Conservation (phyloP, 2,113 vertebrate species). For the Cyanoderma ruficeps region DNA sequence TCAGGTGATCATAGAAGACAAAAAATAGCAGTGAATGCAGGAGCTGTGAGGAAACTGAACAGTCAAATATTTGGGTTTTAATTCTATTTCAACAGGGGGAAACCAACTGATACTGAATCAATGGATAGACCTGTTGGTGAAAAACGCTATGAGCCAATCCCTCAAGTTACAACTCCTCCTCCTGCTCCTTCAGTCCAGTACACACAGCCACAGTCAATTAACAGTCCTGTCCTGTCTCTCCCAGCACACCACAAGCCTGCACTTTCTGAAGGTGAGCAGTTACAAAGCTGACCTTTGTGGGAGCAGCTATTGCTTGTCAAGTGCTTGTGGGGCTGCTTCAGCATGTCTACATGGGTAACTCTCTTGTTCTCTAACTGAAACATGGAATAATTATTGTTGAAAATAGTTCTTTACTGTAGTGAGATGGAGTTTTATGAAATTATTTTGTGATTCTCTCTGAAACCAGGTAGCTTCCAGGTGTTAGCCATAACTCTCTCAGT, state of each 20-base stretch:
- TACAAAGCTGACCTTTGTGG: not conserved
- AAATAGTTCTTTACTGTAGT: not conserved
- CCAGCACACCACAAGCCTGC: conserved; percentile 84
- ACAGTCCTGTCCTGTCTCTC: conserved; percentile 75
- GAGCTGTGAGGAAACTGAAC: not conserved
- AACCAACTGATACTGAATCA: conserved; percentile 75
- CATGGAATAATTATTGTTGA: not conserved
- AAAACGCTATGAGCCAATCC: conserved; percentile 85
- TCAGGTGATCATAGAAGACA: not conserved
- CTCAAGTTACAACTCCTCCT: conserved; percentile 80
- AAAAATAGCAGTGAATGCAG: not conserved
- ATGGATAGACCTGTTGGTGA: conserved; percentile 87
- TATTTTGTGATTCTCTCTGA: not conserved
- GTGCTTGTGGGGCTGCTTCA: not conserved
- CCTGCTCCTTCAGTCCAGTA: conserved; percentile 82
- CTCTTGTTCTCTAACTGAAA: not conserved
- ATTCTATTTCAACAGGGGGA: conserved; percentile 74
- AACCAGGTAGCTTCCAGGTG: not conserved
- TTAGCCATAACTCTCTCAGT: not conserved
- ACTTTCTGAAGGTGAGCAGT: conserved; percentile 82
- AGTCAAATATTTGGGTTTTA: not conserved
- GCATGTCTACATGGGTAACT: fast-evolving
- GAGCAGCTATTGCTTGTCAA: not conserved
- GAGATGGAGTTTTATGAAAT: not conserved
- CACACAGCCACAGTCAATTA: conserved; percentile 70